Percentiles rank a stretch among this genome's conserved stretches.
phyloP scores from a whole-genome alignment of 2,888 invertebrate genomes.

The Cantharis rustica region DNA sequence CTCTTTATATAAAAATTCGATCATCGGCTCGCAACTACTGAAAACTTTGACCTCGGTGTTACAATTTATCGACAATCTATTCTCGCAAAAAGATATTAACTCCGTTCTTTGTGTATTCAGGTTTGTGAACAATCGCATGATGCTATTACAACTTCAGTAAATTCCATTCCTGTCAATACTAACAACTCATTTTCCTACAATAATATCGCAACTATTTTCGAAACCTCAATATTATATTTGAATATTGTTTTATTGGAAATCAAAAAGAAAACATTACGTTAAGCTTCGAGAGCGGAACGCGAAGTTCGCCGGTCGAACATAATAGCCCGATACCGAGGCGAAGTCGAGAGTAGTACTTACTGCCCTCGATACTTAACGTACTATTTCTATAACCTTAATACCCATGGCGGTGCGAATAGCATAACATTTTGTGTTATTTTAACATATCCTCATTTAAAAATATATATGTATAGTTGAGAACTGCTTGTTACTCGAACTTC shows the following conservation, averaged over 20 bases:
- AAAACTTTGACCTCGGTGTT: not conserved
- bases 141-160: not conserved
- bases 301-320: too few relatives aligned
- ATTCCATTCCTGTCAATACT: not conserved
- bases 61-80: not conserved
- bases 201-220: too few relatives aligned
- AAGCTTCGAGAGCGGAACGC: too few relatives aligned
- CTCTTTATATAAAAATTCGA: not conserved
- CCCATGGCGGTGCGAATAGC: not conserved
- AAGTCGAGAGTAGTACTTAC: too few relatives aligned
- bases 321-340: too few relatives aligned
- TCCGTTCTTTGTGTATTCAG: not conserved
- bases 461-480: not conserved
- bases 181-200: not conserved
- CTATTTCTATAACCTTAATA: not conserved
- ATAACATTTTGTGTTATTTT: not conserved
- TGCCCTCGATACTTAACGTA: too few relatives aligned
- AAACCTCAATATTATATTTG: too few relatives aligned
- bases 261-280: too few relatives aligned
- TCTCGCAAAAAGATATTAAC: not conserved
- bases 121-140: not conserved
- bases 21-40: not conserved
- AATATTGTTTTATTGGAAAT: too few relatives aligned
- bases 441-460: not conserved
- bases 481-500: not conserved